phyloP scores from a whole-genome alignment of 2,113 vertebrate genomes.

The Typhlomys cinereus region DNA sequence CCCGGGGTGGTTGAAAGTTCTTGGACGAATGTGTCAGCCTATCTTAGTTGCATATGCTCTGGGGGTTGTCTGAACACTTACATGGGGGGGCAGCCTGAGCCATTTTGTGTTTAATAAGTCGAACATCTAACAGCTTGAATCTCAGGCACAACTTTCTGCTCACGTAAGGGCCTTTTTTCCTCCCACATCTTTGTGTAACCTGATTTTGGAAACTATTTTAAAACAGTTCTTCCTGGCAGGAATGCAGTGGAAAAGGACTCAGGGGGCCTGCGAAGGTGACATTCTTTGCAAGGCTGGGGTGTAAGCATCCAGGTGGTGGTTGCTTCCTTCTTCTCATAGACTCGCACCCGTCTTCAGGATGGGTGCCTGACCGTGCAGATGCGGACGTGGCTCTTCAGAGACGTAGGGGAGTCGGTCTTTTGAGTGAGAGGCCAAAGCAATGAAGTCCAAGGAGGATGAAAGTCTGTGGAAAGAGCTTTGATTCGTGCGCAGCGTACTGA shows the following conservation, averaged over 20 bases:
- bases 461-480: slow-evolving; percentile 14
- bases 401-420: not conserved
- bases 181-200: not conserved
- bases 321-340: not conserved
- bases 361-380: not conserved
- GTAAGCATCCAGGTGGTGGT: not conserved
- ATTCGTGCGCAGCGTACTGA: not conserved
- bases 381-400: not conserved
- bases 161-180: not conserved
- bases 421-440: slow-evolving; percentile 49
- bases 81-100: no score
- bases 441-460: slow-evolving; percentile 4
- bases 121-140: not conserved
- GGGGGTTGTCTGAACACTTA: no score
- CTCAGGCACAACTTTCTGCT: not conserved
- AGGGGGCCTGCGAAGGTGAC: not conserved
- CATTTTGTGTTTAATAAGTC: no score
- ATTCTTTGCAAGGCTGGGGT: not conserved
- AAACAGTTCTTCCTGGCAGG: slow-evolving; percentile 41
- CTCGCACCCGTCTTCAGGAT: rapidly evolving
- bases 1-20: no score
- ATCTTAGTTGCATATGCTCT: no score
- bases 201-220: slow-evolving; percentile 6
- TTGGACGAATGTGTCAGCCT: no score
- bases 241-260: slow-evolving; percentile 50